Percentiles rank a stretch among this genome's conserved stretches.
Evolutionary conservation across 1,140 invertebrate species (phyloP).

Genomic region (Oreohelix idahoensis): DNA sequence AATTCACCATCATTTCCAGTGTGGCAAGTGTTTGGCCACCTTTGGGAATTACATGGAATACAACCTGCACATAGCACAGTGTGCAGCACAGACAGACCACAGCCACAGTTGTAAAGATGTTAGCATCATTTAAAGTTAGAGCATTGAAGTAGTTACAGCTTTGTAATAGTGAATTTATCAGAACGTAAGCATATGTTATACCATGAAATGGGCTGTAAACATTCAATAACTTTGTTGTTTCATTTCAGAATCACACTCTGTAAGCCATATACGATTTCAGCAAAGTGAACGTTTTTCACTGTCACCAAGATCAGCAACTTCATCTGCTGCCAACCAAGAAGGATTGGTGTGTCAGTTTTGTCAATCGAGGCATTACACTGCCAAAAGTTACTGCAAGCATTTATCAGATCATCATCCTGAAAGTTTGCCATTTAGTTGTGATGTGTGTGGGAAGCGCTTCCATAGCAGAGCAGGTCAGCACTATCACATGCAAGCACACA

Average conservation of each 20-base stretch:
- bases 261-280: constrained; percentile 3
- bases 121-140: neutral
- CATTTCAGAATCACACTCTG: constrained; percentile 3
- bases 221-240: constrained; percentile 14
- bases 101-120: neutral
- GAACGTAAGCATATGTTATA: neutral
- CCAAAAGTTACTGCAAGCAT: neutral
- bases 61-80: neutral
- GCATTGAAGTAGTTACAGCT: neutral
- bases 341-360: neutral
- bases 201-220: neutral
- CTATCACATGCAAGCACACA: constrained; percentile 22
- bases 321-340: neutral
- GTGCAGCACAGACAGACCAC: neutral
- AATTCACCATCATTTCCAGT: neutral
- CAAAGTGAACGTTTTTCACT: neutral
- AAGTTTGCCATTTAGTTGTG: constrained; percentile 12
- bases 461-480: neutral
- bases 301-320: neutral
- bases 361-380: neutral
- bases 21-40: constrained; percentile 15
- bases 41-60: neutral
- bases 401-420: constrained; percentile 5
- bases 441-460: constrained; percentile 14
- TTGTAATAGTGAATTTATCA: neutral